Evolutionary conservation across 2,888 invertebrate species (phyloP).

Genomic region (Neoascia interrupta): DNA sequence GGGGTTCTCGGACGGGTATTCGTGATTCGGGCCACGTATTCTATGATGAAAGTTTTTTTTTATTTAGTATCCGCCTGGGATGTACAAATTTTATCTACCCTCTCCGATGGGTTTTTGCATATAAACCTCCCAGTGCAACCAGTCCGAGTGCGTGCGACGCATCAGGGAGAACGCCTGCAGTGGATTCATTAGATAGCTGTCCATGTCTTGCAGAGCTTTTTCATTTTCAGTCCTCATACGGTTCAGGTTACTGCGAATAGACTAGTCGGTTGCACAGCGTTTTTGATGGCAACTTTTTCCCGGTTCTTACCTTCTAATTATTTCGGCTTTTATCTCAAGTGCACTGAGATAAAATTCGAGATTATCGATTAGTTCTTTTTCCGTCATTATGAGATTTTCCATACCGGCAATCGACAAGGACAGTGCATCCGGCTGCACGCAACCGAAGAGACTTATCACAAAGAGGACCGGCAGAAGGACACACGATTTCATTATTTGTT

Average conservation of each 20-base stretch:
- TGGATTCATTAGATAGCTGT: conserved; percentile 74
- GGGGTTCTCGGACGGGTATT: conserved; percentile 80
- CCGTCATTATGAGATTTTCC: conserved; percentile 42
- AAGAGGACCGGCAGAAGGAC: conserved; percentile 25
- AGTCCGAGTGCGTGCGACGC: conserved; percentile 75
- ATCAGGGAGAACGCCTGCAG: conserved; percentile 74
- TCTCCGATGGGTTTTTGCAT: conserved; percentile 72
- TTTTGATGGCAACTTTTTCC: background rate
- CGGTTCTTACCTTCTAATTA: conserved; percentile 71
- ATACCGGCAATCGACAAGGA: conserved; percentile 58
- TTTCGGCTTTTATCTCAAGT: conserved; percentile 72
- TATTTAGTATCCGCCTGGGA: too few species aligned
- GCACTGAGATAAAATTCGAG: conserved; percentile 72
- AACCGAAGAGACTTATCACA: conserved; percentile 37
- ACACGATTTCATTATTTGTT: background rate
- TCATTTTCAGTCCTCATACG: conserved; percentile 71
- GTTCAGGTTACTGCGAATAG: conserved; percentile 70
- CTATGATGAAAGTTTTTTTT: too few species aligned
- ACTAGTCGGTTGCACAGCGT: too few species aligned
- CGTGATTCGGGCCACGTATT: conserved; percentile 26
- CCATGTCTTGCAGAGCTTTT: conserved; percentile 67
- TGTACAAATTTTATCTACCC: conserved; percentile 52
- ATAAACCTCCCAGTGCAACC: conserved; percentile 74
- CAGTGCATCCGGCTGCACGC: conserved; percentile 46
- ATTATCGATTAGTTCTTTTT: conserved; percentile 72